Conservation (phyloP, 2,113 vertebrate genomes). For the Triplophysa tibetana region DNA sequence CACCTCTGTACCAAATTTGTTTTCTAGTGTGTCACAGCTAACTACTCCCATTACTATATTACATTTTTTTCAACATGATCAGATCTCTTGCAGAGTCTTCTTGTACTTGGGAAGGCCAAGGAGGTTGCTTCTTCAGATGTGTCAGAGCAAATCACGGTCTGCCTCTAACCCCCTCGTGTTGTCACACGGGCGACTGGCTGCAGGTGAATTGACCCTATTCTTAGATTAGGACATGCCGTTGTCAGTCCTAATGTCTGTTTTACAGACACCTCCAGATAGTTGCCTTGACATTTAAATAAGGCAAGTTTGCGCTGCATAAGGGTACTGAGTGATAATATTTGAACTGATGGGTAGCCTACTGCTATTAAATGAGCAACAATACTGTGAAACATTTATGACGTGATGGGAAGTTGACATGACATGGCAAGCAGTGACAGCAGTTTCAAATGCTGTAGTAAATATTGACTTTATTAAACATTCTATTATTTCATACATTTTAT, state of each 20-base stretch:
- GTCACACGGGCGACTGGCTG: conserved; percentile 24
- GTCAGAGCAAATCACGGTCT: conserved; percentile 36
- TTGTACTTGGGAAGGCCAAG: neutral
- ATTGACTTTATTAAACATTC: too few species aligned
- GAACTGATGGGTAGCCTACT: neutral
- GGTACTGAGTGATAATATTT: neutral
- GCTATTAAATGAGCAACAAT: conserved; percentile 11
- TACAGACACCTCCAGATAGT: neutral
- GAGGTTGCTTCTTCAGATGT: conserved; percentile 22
- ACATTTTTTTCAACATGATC: neutral
- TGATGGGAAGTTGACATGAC: neutral
- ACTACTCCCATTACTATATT: neutral
- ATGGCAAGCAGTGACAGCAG: neutral
- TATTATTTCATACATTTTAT: too few species aligned
- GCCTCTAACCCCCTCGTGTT: neutral
- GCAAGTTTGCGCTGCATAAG: conserved; percentile 5
- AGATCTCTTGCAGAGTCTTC: neutral
- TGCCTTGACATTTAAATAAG: conserved; percentile 13
- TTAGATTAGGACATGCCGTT: neutral
- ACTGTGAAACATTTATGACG: neutral
- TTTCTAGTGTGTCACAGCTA: neutral
- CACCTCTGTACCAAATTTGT: neutral
- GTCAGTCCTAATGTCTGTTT: conserved; percentile 15
- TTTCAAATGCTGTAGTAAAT: neutral
- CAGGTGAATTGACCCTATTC: conserved; percentile 26